phyloP scores from a whole-genome alignment of 2,888 invertebrate species.

The Scaptodrosophila latifasciaeformis region DNA sequence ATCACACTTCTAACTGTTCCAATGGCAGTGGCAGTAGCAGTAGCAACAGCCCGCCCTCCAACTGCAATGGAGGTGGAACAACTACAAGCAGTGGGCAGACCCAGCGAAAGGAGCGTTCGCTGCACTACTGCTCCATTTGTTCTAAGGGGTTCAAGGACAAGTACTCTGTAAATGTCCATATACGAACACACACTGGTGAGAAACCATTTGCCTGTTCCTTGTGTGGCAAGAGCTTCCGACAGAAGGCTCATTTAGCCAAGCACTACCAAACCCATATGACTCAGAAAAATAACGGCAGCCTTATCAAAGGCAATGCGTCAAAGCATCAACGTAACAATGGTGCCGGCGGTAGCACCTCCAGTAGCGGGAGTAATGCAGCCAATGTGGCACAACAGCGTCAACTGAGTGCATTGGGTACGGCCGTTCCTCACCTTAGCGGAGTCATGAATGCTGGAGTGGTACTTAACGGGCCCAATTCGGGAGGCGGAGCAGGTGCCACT shows the following conservation, averaged over 20 bases:
- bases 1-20: slow-evolving; percentile 47
- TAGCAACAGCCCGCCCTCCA: slow-evolving; percentile 69
- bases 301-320: slow-evolving; percentile 76
- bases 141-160: slow-evolving; percentile 96
- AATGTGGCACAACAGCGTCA: slow-evolving; percentile 54
- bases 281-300: slow-evolving; percentile 83
- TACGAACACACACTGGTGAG: slow-evolving; percentile 97
- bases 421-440: slow-evolving; percentile 35
- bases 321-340: slow-evolving; percentile 59
- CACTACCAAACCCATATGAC: slow-evolving; percentile 95
- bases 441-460: slow-evolving; percentile 42
- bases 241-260: slow-evolving; percentile 93
- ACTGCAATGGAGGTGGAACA: slow-evolving; percentile 55
- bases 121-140: slow-evolving; percentile 95
- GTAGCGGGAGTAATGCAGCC: slow-evolving; percentile 19
- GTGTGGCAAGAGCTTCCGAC: slow-evolving; percentile 94
- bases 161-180: slow-evolving; percentile 98
- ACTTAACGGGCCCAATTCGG: slow-evolving; percentile 50
- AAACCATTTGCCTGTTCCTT: slow-evolving; percentile 96
- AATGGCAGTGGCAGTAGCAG: slow-evolving; percentile 61
- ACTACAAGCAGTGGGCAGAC: slow-evolving; percentile 77
- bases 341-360: slow-evolving; percentile 13
- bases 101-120: slow-evolving; percentile 86
- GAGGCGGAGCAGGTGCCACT: slow-evolving; percentile 47
- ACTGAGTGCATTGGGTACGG: slow-evolving; percentile 47